Evolutionary conservation across 2,113 vertebrate genomes (phyloP), one percentile per base, ranked within the genome.

Genomic region (Synchiropus splendidus): DNA sequence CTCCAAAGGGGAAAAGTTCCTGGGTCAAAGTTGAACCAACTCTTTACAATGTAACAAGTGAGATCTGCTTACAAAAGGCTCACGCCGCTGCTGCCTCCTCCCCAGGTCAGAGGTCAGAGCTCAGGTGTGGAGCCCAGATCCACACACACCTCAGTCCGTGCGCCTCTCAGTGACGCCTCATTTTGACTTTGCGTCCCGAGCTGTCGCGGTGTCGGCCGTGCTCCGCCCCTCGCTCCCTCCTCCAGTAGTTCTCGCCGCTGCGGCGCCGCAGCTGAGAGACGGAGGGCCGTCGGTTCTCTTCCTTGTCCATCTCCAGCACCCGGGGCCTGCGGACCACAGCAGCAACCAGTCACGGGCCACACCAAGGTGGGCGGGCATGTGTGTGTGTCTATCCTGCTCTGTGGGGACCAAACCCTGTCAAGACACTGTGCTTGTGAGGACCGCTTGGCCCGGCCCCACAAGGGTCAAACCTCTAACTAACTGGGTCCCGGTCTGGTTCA

Each of bases 251-350:
- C 73, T 87, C 87, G 88, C 84, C 81, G 67, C 87, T 71, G 56
- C 86, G 87, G 51, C 87, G 88, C 40, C 86, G 86, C 36, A 87
- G 82, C 10, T 80, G 86, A 67, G 90, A 86, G 44, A 89, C 58
- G 13, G 92, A 88, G 0, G 94, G 94, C 31, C 83, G 89, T 44
- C 93, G 82, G 78, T 97, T 95, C 77, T 96, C 91, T 54, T 99
- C 95, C 64, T 98, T 99, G 79, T 99, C 95, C 95, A 99, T 99
- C 78, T 98, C 95, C 33, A 99, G 82, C 54, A 99, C 83, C 21
- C 95, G 87, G 12, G 94, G 95, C 78, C 95, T 99, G 59, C 27
- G n/a, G n/a, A n/a, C n/a, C n/a, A n/a, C n/a, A 2, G 31, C 16
- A 57, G 16, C 14, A 30, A 11, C n/a, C 13, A 13, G 1, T 3